Conservation (phyloP, 2,797 vertebrate species). For the Cynodonichthys magdalenae region DNA sequence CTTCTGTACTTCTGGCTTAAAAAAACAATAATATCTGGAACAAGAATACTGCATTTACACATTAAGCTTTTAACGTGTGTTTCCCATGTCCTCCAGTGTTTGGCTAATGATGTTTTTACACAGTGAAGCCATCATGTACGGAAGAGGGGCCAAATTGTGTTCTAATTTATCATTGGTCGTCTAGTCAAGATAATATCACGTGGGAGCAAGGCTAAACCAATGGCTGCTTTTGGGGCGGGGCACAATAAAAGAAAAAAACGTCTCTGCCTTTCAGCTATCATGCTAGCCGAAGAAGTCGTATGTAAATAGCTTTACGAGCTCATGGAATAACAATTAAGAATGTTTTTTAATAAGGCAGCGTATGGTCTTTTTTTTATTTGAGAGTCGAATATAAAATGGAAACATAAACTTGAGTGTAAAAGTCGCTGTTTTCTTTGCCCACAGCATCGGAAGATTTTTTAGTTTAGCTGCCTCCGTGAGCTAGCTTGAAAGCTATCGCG, state of each 20-base stretch:
- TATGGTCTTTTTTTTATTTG: not conserved
- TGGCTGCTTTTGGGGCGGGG: constrained; percentile 39
- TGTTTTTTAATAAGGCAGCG: not conserved
- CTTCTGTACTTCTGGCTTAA: too few species aligned
- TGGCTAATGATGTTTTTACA: too few species aligned
- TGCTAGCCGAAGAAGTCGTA: constrained; percentile 56
- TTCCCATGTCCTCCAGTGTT: too few species aligned
- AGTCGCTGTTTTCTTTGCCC: constrained; percentile 13
- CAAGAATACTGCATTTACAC: too few species aligned
- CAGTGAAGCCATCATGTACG: constrained; percentile 9
- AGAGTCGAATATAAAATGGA: constrained; percentile 41
- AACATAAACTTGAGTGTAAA: constrained; percentile 30
- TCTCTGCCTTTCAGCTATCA: constrained; percentile 44
- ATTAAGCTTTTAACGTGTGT: too few species aligned
- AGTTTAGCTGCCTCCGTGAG: constrained; percentile 36
- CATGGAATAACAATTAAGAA: constrained; percentile 16
- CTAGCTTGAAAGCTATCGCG: constrained; percentile 49
- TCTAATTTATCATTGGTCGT: constrained; percentile 37
- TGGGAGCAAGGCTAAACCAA: constrained; percentile 42
- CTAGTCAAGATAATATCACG: constrained; percentile 14
- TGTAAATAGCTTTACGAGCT: constrained; percentile 46
- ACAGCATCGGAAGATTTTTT: constrained; percentile 9
- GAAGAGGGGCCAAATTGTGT: not conserved
- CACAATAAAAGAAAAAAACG: constrained; percentile 22
- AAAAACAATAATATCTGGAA: too few species aligned